Evolutionary conservation across 2,888 invertebrate genomes (phyloP), one percentile per base, ranked within the genome.

Genomic region (Limenitis arthemis): DNA sequence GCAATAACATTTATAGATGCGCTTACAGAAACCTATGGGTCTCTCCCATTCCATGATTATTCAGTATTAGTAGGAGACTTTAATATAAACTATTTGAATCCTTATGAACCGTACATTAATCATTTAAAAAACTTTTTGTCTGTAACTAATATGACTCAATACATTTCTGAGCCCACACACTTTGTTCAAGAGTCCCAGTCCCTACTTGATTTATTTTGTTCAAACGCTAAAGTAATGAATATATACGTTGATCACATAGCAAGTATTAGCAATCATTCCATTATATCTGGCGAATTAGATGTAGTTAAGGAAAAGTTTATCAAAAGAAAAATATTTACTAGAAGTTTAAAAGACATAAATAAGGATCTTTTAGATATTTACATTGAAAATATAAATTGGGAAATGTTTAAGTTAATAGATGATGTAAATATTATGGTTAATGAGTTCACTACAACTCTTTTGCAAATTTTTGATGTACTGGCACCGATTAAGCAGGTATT

Each of bases 161-260:
- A 51, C 11, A 44, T 61, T 5, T 38, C 33, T 12, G 39, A 52
- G 28, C 56, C 53, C 2, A 56, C 60, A 11, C 60, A 58, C 33
- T 60, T 52, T 40, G 50, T 51, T 8, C 31, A 20, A 1, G 29
- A 54, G 9, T 47, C 20, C 28, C 49, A 53, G 32, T 42, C 51
- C 6, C 39, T 60, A 9, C 48, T 57, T 38, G 57, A 60, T 48
- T 8, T 58, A n/a, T 47, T 60, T n/a, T 58, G 56, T 49, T 48
- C 52, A 11, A 39, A 55, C 32, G 41, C 40, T 37, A 34, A 47
- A 4, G 50, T 54, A 6, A 50, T 38, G n/a, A 32, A 31, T 32
- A 40, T 55, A 6, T n/a, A 33, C 8, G 53, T 55, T 1, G 48
- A 32, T 29, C 49, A 53, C 30, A 48, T 58, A 38, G 42, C 44